These are phyloP conservation scores for Drosophila neonasuta DNA, from an alignment of 2,888 invertebrate genomes.

Conservation along the genomic window DNA sequence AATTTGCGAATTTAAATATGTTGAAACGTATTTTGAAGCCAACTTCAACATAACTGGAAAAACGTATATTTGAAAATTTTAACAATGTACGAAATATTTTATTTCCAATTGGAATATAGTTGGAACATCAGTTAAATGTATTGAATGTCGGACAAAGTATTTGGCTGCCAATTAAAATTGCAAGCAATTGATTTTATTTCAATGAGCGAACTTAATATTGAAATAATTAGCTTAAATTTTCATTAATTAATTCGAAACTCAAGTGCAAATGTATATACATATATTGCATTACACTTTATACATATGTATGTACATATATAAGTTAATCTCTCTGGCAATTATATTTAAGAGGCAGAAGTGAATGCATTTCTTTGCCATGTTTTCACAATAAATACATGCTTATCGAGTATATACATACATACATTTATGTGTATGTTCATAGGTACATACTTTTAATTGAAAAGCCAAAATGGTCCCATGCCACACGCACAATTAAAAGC, in stretches of 20 bases:
- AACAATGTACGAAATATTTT: too few species aligned
- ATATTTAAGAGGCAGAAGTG: background rate
- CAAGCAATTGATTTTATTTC: too few species aligned
- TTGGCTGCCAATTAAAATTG: too few species aligned
- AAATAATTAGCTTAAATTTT: background rate
- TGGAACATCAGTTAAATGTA: too few species aligned
- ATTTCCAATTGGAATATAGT: too few species aligned
- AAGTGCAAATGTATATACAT: background rate
- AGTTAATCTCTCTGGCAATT: background rate
- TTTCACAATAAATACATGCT: background rate
- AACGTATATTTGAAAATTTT: too few species aligned
- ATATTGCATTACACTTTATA: background rate
- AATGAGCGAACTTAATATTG: too few species aligned
- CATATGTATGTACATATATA: background rate
- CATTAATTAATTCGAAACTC: background rate
- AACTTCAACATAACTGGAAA: background rate
- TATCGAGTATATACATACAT: background rate
- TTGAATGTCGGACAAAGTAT: too few species aligned
- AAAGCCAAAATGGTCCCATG: conserved; percentile 50
- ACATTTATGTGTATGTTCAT: background rate
- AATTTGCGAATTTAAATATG: background rate
- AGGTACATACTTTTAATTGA: conserved; percentile 37
- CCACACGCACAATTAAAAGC: conserved; percentile 49
- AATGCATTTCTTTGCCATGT: conserved; percentile 5
- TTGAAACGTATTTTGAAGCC: background rate